Base-by-base conservation (phyloP, 2,113 vertebrate species). In the Eublepharis macularius region DNA sequence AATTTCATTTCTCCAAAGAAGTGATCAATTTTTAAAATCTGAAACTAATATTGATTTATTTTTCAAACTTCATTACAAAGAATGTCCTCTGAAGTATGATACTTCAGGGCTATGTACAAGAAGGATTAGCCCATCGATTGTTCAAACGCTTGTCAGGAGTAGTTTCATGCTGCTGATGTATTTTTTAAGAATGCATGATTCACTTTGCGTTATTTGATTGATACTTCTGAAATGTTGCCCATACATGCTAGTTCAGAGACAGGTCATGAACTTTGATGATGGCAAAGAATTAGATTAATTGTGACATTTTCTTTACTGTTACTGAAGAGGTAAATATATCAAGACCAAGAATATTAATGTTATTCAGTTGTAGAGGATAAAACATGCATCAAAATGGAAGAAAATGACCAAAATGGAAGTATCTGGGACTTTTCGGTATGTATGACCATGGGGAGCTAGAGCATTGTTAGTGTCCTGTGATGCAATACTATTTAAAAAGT, bases 181-280 rank as follows among this genome's bases (percentile, higher is more conserved):
- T 7, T 17, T 14, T 29, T 41, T 36, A 36, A 82, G 39, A 69
- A 78, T 77, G 51, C 60, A 65, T 78, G 74, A 77, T 26, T 77
- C 74, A 72, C 19, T 60, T 9, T 29, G 51, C 47, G 63, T 45
- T 76, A 76, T 32, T 24, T 86, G 47, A 82, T 32, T 70, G 41
- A 43, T 60, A 29, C 81, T 49, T 60, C 66, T 21, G 26, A 17
- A 72, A 60, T 65, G 65, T 86, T 34, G 13, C 54, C 87, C 11
- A 0, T 87, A 32, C 26, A 14, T 0, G 2, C 36, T 78, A 41
- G 2, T 85, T 92, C 81, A 1, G 45, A 83, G 89, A 86, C 26
- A 49, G 81, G 72, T 86, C 81, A 63, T 90, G 88, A 90, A 81
- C 82, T 84, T 93, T 80, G 84, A 76, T 76, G 70, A 65, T 3